A percentile compares a stretch with the other conserved stretches of the same genome.
Evolutionary conservation across 2,113 vertebrate species (phyloP).

Genomic region (Bambusicola thoracicus): DNA sequence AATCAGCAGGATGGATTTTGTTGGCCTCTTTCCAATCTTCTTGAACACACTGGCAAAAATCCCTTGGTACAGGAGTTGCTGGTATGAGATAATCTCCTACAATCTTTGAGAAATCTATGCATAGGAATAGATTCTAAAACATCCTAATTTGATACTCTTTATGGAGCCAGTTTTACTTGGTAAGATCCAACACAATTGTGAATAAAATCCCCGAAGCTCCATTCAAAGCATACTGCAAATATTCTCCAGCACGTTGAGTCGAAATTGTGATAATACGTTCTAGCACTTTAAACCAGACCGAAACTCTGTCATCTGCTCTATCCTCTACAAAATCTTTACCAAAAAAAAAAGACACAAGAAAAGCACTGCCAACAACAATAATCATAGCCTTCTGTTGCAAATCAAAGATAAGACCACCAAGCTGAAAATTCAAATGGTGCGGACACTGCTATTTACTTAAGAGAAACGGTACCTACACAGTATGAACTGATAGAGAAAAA

Average conservation of each 20-base stretch:
- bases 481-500: not conserved
- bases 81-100: not conserved
- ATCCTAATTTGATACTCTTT: not conserved
- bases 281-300: not conserved
- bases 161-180: not conserved
- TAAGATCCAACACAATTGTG: not conserved
- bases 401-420: not conserved
- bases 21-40: not conserved
- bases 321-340: not conserved
- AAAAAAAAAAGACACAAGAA: not conserved
- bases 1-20: not conserved
- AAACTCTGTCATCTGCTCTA: not conserved
- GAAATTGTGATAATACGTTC: conserved; percentile 16
- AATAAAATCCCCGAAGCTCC: not conserved
- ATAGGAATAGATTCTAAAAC: not conserved
- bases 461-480: not conserved
- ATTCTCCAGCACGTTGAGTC: rapidly evolving
- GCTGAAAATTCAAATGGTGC: not conserved
- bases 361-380: not conserved
- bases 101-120: not conserved
- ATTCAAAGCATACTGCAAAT: not conserved
- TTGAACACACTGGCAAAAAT: not conserved
- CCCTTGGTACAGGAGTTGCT: not conserved
- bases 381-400: not conserved
- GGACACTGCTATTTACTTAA: not conserved